phyloP scores from a whole-genome alignment of 2,888 invertebrate species.

The Andrena marginata region DNA sequence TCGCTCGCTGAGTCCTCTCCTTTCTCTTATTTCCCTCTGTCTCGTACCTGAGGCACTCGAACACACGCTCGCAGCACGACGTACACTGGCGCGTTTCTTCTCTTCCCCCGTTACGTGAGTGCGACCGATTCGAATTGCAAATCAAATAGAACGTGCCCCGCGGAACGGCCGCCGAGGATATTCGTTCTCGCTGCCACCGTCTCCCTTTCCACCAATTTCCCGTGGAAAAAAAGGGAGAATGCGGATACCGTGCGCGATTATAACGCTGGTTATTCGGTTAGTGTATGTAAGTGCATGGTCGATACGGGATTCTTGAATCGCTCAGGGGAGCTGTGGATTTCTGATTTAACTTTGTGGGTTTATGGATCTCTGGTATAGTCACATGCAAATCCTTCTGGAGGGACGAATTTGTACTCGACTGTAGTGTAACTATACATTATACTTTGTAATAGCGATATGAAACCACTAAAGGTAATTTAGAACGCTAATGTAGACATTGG shows the following conservation, averaged over 20 bases:
- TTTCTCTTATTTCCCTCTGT: not conserved
- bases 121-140: slow-evolving; percentile 73
- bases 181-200: slow-evolving; percentile 44
- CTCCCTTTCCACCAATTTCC: slow-evolving; percentile 30
- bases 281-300: no score
- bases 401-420: no score
- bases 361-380: no score
- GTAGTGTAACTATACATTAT: no score
- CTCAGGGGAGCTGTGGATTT: no score
- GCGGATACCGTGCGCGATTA: slow-evolving; percentile 32
- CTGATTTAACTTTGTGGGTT: no score
- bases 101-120: slow-evolving; percentile 47
- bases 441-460: no score
- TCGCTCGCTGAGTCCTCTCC: not conserved
- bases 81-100: slow-evolving; percentile 39
- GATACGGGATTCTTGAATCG: no score
- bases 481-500: no score
- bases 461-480: no score
- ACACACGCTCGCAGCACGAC: slow-evolving; percentile 29
- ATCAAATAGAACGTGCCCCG: slow-evolving; percentile 66
- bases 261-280: not conserved
- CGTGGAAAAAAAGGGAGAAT: slow-evolving; percentile 26
- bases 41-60: slow-evolving; percentile 2
- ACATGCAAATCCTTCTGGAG: no score
- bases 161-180: slow-evolving; percentile 53